Conservation (phyloP, 2,888 invertebrate species). For the Conchocele bisecta region DNA sequence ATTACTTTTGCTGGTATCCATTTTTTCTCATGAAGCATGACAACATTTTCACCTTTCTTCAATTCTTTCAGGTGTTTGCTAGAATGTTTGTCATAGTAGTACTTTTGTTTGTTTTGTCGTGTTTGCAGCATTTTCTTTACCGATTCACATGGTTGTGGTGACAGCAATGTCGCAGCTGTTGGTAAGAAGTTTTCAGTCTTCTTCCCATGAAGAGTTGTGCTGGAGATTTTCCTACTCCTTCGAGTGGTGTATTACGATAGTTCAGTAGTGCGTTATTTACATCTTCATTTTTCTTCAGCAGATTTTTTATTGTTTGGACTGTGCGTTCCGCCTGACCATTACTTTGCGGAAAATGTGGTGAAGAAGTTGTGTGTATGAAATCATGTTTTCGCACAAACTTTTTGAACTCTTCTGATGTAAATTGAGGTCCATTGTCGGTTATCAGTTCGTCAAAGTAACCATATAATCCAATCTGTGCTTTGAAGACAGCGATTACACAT, state of each 20-base stretch:
- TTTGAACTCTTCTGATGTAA: conserved; percentile 7
- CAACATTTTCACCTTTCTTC: too few species aligned
- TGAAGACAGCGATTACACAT: neutral
- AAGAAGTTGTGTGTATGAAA: conserved; percentile 18
- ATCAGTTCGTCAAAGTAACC: conserved; percentile 4
- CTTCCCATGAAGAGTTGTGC: conserved; percentile 42
- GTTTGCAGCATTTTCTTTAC: too few species aligned
- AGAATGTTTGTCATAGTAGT: too few species aligned
- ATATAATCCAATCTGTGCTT: conserved; percentile 5
- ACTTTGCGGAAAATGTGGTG: conserved; percentile 7
- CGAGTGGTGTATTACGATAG: conserved; percentile 24
- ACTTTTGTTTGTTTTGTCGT: too few species aligned
- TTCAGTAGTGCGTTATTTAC: conserved; percentile 24
- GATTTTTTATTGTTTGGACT: conserved; percentile 38
- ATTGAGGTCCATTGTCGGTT: conserved; percentile 1
- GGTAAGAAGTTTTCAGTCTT: conserved; percentile 34
- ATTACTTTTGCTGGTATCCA: too few species aligned
- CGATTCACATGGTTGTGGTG: too few species aligned
- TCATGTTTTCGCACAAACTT: conserved; percentile 14
- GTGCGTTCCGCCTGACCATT: conserved; percentile 22
- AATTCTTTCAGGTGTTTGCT: too few species aligned
- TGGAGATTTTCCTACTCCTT: conserved; percentile 29
- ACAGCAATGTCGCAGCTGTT: too few species aligned
- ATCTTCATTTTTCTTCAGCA: conserved; percentile 26
- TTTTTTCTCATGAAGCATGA: too few species aligned